phyloP scores from a whole-genome alignment of 2,797 vertebrate species.

The Lagorchestes hirsutus region DNA sequence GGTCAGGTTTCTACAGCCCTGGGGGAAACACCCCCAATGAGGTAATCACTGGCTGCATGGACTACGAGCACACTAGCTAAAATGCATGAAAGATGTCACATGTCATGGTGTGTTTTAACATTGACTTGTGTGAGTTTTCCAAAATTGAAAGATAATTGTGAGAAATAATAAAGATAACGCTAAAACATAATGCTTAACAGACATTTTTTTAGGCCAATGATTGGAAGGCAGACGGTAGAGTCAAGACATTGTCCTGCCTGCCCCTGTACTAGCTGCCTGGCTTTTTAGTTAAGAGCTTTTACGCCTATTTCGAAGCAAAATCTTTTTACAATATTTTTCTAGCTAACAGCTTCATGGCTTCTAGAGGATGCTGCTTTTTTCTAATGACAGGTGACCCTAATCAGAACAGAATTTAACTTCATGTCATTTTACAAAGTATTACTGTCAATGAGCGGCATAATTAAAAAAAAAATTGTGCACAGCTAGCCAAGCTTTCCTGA shows the following conservation, averaged over 20 bases:
- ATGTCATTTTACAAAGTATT: conserved; percentile 46
- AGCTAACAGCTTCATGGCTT: not conserved
- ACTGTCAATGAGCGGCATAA: conserved; percentile 16
- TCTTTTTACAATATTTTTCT: not conserved
- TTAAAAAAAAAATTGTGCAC: not conserved
- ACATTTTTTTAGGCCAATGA: conserved; percentile 7
- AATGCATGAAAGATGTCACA: conserved; percentile 47
- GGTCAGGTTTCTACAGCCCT: conserved; percentile 90
- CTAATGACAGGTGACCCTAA: not conserved
- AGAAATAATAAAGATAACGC: conserved; percentile 3
- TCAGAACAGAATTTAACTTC: not conserved
- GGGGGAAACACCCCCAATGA: conserved; percentile 86
- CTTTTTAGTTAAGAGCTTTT: not conserved
- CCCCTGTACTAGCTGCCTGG: not conserved
- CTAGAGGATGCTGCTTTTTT: not conserved
- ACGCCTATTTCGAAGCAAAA: not conserved
- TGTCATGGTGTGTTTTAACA: conserved; percentile 9
- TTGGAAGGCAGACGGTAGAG: conserved; percentile 5
- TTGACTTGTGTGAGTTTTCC: not conserved
- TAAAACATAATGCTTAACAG: conserved; percentile 14
- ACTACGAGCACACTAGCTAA: conserved; percentile 58
- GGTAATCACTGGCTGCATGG: conserved; percentile 83
- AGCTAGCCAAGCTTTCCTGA: conserved; percentile 46
- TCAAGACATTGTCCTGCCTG: not conserved
- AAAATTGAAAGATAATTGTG: conserved; percentile 25